A percentile compares a stretch with the other conserved stretches of the same genome.
Evolutionary conservation across 2,888 invertebrate species (phyloP).

Genomic region (Metellina segmentata): DNA sequence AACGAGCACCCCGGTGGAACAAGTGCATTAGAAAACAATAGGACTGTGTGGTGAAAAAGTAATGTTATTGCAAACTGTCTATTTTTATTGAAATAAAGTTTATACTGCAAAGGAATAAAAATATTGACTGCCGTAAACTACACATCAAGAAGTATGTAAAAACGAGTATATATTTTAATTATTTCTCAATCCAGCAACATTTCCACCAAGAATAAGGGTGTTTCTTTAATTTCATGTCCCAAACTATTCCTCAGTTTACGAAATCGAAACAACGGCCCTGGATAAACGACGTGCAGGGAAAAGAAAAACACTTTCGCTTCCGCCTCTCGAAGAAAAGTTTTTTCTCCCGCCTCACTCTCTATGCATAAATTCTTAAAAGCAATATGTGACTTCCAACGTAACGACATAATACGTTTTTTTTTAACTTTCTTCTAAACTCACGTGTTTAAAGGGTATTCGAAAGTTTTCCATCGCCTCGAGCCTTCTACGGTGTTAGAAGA

Average conservation of each 20-base stretch:
- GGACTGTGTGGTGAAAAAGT: too few species aligned
- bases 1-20: too few species aligned
- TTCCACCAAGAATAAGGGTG: too few species aligned
- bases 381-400: conserved; percentile 55
- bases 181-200: too few species aligned
- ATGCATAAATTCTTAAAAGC: conserved; percentile 59
- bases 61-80: too few species aligned
- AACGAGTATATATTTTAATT: too few species aligned
- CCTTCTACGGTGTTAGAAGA: conserved; percentile 37
- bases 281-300: not conserved
- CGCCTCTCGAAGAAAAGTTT: not conserved
- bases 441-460: conserved; percentile 49
- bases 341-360: conserved; percentile 2
- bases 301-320: conserved; percentile 15
- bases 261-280: conserved; percentile 24
- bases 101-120: too few species aligned
- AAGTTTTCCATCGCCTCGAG: conserved; percentile 46
- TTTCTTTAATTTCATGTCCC: not conserved
- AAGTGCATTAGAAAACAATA: too few species aligned
- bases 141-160: too few species aligned
- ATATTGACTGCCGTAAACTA: too few species aligned
- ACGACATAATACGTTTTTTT: conserved; percentile 51
- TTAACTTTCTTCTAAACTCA: conserved; percentile 7
- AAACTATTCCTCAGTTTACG: not conserved
- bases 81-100: too few species aligned